Conservation (phyloP, 2,888 invertebrate species). For the Parnassius glacialis region DNA sequence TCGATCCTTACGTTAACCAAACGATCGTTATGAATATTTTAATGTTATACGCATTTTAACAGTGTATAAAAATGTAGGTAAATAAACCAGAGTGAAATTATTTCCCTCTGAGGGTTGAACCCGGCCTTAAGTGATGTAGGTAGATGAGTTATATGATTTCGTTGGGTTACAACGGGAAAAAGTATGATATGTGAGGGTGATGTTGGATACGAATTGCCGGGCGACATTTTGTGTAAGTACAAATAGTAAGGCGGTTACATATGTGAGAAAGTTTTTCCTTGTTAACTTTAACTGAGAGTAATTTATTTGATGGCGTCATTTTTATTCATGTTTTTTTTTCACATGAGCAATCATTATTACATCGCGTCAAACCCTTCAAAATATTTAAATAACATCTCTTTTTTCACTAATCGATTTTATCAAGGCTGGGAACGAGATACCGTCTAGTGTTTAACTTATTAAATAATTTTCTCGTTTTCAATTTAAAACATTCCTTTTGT, state of each 20-base stretch:
- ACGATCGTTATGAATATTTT: conserved; percentile 5
- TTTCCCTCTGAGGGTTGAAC: conserved; percentile 26
- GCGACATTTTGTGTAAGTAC: conserved; percentile 31
- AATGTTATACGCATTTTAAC: conserved; percentile 5
- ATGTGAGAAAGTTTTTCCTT: conserved; percentile 22
- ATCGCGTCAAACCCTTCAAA: no score
- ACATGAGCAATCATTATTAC: no score
- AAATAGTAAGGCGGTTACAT: conserved; percentile 27
- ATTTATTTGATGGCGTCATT: conserved; percentile 14
- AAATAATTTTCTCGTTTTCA: no score
- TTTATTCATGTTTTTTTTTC: conserved; percentile 1
- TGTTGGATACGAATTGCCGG: conserved; percentile 32
- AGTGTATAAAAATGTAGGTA: conserved; percentile 22
- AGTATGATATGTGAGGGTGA: conserved; percentile 32
- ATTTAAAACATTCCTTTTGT: no score
- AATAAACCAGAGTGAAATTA: conserved; percentile 32
- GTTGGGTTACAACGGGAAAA: conserved; percentile 29
- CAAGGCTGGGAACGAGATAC: no score
- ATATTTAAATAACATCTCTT: no score
- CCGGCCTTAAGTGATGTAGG: conserved; percentile 27
- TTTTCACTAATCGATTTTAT: no score
- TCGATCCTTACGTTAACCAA: neutral
- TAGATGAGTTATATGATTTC: conserved; percentile 33
- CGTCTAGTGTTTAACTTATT: no score
- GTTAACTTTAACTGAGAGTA: conserved; percentile 5